phyloP scores from a whole-genome alignment of 2,797 vertebrate genomes.

The Rhynchonycteris naso region DNA sequence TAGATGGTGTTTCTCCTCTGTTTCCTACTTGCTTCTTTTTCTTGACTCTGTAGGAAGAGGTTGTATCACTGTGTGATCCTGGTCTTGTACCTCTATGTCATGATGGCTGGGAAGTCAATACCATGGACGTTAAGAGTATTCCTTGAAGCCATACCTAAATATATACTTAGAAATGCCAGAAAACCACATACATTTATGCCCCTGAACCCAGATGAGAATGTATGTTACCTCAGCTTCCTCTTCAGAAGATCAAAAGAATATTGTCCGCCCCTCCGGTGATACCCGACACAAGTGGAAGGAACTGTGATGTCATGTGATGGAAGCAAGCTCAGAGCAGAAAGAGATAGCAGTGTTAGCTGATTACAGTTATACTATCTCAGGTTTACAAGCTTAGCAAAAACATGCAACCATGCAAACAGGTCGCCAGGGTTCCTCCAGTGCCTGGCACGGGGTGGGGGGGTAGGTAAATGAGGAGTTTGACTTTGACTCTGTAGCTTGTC shows the following conservation, averaged over 20 bases:
- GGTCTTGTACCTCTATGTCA: neutral
- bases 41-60: neutral
- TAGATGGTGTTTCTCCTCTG: neutral
- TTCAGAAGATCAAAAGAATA: neutral
- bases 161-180: neutral
- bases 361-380: neutral
- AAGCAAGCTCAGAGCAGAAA: neutral
- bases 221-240: neutral
- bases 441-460: neutral
- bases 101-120: neutral
- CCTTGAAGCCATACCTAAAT: neutral
- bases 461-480: neutral
- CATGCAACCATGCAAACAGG: neutral
- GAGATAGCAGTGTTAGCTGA: neutral
- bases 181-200: neutral
- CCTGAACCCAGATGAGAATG: neutral
- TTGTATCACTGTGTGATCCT: neutral
- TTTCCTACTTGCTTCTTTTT: neutral
- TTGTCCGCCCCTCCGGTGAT: neutral
- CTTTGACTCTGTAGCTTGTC: neutral
- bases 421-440: neutral
- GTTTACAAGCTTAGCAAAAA: neutral
- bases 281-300: neutral
- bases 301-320: neutral
- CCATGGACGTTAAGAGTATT: neutral